Evolutionary conservation across 2,888 invertebrate species (phyloP).

Genomic region (Limenitis camilla): DNA sequence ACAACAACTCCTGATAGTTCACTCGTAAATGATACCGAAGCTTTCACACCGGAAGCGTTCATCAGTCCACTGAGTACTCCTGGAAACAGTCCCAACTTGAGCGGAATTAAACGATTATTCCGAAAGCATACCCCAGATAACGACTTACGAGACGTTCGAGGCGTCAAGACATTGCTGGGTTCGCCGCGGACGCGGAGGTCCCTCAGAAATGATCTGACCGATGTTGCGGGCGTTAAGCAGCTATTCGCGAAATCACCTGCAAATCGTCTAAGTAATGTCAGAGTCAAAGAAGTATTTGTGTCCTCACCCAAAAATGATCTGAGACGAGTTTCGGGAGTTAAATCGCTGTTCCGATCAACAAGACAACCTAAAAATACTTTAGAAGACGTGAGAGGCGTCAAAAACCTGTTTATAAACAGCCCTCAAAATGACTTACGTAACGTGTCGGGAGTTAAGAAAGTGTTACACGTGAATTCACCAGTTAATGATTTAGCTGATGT

Average conservation of each 20-base stretch:
- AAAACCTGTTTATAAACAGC: constrained; percentile 39
- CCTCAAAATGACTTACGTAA: constrained; percentile 48
- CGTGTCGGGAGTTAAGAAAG: constrained; percentile 50
- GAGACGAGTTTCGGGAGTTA: constrained; percentile 37
- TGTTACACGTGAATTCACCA: constrained; percentile 36
- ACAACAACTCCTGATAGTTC: constrained; percentile 35
- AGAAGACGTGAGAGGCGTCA: constrained; percentile 52
- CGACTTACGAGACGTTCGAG: constrained; percentile 41
- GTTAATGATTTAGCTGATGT: constrained; percentile 49
- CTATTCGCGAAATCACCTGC: constrained; percentile 47
- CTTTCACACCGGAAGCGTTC: constrained; percentile 47
- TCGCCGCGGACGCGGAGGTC: constrained; percentile 44
- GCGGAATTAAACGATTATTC: constrained; percentile 45
- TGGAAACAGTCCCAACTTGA: constrained; percentile 36
- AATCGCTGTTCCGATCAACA: constrained; percentile 32
- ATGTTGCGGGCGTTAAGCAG: constrained; percentile 54
- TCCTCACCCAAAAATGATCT: constrained; percentile 43
- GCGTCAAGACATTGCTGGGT: constrained; percentile 37
- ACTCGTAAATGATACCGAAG: constrained; percentile 32
- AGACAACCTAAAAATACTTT: constrained; percentile 49
- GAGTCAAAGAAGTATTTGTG: constrained; percentile 50
- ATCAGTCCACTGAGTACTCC: constrained; percentile 52
- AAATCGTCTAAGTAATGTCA: constrained; percentile 48
- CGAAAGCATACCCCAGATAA: constrained; percentile 39
- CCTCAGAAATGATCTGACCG: constrained; percentile 49